Conservation (phyloP, 2,888 invertebrate species). For the Uropetala carovei region DNA sequence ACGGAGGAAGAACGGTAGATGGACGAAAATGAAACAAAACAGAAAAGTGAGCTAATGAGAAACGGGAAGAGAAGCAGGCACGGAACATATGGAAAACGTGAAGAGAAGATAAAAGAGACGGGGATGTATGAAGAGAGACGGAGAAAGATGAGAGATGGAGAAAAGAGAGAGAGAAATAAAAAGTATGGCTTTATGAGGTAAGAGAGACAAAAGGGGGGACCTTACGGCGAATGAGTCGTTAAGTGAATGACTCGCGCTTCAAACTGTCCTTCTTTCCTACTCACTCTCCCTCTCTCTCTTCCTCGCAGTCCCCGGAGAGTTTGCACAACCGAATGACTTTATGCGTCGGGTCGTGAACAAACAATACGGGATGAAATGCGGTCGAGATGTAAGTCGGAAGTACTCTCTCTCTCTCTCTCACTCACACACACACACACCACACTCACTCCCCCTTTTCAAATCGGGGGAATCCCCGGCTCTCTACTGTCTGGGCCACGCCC, state of each 20-base stretch:
- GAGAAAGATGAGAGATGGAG: not conserved
- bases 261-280: not conserved
- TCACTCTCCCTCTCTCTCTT: constrained; percentile 12
- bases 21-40: not conserved
- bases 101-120: not conserved
- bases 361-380: constrained; percentile 51
- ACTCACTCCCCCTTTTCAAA: not conserved
- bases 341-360: constrained; percentile 53
- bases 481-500: too few species aligned
- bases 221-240: constrained; percentile 37
- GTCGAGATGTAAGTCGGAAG: constrained; percentile 37
- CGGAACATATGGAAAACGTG: not conserved
- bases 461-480: too few species aligned
- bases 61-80: not conserved
- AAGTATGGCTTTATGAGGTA: not conserved
- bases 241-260: constrained; percentile 45
- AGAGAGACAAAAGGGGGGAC: constrained; percentile 38
- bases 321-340: constrained; percentile 57
- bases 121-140: not conserved
- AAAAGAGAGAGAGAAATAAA: too few species aligned
- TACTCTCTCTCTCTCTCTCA: not conserved
- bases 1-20: not conserved
- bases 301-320: constrained; percentile 28
- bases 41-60: not conserved
- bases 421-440: not conserved